Percentiles rank a stretch among this genome's conserved stretches.
Conservation (phyloP, 2,888 invertebrate genomes). For the Xylophagus ater region DNA sequence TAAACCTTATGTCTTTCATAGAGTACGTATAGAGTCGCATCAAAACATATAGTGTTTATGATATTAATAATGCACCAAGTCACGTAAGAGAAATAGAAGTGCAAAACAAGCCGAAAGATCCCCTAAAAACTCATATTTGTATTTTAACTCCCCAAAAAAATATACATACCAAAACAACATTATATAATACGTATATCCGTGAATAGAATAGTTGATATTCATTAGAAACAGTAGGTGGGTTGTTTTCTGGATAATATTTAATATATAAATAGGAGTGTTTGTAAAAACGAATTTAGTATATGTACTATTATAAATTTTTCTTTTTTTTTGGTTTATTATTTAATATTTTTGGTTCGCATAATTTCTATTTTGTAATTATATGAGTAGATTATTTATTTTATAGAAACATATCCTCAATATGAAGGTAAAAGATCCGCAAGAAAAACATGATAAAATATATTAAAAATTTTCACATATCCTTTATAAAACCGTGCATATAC, state of each 20-base stretch:
- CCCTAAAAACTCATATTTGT: conserved; percentile 9
- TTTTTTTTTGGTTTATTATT: too few species aligned
- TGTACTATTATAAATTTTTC: too few species aligned
- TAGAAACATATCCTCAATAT: background rate
- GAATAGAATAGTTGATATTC: conserved; percentile 13
- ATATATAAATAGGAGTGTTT: too few species aligned
- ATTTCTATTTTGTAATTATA: conserved; percentile 4
- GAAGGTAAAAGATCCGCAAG: too few species aligned
- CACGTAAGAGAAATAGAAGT: conserved; percentile 8
- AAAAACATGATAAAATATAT: background rate
- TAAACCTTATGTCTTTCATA: too few species aligned
- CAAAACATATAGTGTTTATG: conserved; percentile 13
- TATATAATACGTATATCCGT: conserved; percentile 10
- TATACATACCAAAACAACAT: conserved; percentile 3
- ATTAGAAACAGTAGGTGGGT: conserved; percentile 4
- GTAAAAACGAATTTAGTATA: too few species aligned
- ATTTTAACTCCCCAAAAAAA: background rate
- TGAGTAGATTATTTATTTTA: background rate
- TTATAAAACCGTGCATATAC: conserved; percentile 4
- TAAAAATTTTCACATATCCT: background rate
- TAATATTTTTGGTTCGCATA: too few species aligned
- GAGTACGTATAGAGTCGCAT: too few species aligned
- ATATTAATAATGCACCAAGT: conserved; percentile 13
- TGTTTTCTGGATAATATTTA: background rate
- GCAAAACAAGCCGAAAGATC: conserved; percentile 5